Base-by-base conservation (phyloP, 37 sponge, comb jelly and placozoan species). In the Geodia barretti region DNA sequence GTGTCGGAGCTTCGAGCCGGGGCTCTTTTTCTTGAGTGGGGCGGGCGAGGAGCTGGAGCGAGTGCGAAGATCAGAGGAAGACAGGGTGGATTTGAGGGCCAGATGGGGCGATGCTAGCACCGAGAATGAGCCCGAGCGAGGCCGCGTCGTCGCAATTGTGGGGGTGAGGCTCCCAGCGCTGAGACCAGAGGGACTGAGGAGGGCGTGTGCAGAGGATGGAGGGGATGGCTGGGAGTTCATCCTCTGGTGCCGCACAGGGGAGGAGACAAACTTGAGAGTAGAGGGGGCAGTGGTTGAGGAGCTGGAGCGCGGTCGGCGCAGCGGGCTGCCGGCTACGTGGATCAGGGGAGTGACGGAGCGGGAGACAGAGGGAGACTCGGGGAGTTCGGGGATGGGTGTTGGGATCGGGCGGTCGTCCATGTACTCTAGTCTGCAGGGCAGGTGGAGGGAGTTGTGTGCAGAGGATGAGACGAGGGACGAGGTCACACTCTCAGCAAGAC, bases 341-440 rank as follows among this genome's bases (percentile, higher is more conserved):
- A 29, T 8, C 20, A 25, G 25, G 34, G 34, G 31, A 33, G 34
- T 68, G 4, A 68, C 68, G 25, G 9, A 33, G 1, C 14, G 68
- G 34, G 31, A 2, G 34, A 5, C 1, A 29, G 32, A 11, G 24
- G 77, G 77, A n/a, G 77, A 62, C 24, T 77, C 77, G 24, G 77
- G 77, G 1, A 77, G 25, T 9, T 77, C 77, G 23, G 64, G 77
- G 41, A 62, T 63, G 39, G 65, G 59, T 23, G 77, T 64, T 23
- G 65, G 29, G 21, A 35, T 5, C 29, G 36, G 29, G 29, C 70
- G 39, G 33, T 14, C 5, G 65, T 64, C 24, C 24, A n/a, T 23
- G 20, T 19, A 19, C 29, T 7, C 24, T 4, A 19, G 65, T 24
- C n/a, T 72, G 42, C 42, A 40, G 23, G 24, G 41, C 1, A 31